These are phyloP conservation scores for Bactericera cockerelli DNA, from an alignment of 1,140 invertebrate genomes.

Conservation along the genomic window DNA sequence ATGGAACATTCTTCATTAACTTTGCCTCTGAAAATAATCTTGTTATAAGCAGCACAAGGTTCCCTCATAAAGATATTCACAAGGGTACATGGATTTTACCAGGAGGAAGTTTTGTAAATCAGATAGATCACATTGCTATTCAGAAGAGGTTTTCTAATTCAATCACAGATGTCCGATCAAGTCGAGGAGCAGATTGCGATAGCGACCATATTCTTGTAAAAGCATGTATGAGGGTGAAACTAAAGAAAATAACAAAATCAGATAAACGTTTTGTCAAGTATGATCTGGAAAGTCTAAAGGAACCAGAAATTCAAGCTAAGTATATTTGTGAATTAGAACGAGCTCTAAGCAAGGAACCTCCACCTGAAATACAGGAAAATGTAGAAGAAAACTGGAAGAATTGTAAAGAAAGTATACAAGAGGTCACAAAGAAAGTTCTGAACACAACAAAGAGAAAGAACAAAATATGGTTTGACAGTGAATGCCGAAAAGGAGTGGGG, in stretches of 20 bases:
- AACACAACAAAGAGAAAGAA: constrained; percentile 11
- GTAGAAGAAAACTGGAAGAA: constrained; percentile 5
- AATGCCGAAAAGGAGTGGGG: constrained; percentile 14
- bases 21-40: constrained; percentile 18
- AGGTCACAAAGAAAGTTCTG: not conserved
- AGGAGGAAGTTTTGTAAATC: constrained; percentile 16
- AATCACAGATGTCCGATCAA: constrained; percentile 14
- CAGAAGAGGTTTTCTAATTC: constrained; percentile 9
- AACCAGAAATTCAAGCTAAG: not conserved
- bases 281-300: not conserved
- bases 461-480: constrained; percentile 18
- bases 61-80: constrained; percentile 21
- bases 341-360: not conserved
- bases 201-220: constrained; percentile 17
- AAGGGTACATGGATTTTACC: constrained; percentile 19
- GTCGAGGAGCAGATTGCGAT: constrained; percentile 16
- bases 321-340: not conserved
- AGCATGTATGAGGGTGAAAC: constrained; percentile 12
- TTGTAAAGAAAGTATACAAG: constrained; percentile 1
- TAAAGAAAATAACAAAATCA: constrained; percentile 7
- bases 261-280: not conserved
- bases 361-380: constrained; percentile 1
- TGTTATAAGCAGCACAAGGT: constrained; percentile 17
- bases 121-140: constrained; percentile 21
- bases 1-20: constrained; percentile 16